These are phyloP conservation scores for Lingula anatina DNA, from an alignment of 2,888 invertebrate genomes.

Conservation along the genomic window DNA sequence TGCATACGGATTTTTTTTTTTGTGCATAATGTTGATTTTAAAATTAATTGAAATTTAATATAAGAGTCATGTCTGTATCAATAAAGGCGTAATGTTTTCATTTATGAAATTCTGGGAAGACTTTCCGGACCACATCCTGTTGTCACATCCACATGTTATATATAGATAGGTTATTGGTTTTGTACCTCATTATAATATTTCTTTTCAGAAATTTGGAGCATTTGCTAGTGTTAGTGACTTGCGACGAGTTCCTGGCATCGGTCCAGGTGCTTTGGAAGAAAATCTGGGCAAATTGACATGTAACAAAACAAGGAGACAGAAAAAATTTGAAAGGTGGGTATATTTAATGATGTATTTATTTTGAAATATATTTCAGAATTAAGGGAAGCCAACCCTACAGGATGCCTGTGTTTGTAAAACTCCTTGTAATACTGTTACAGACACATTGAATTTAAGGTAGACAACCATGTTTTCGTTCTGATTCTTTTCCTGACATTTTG, in stretches of 20 bases:
- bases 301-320: constrained; percentile 9
- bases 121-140: not conserved
- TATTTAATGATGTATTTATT: not conserved
- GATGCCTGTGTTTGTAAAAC: not conserved
- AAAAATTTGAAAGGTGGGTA: not conserved
- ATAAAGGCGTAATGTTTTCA: not conserved
- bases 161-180: not conserved
- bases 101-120: not conserved
- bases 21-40: not conserved
- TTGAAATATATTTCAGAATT: too few species aligned
- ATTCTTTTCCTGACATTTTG: too few species aligned
- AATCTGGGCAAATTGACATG: constrained; percentile 33
- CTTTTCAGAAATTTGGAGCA: constrained; percentile 39
- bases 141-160: not conserved
- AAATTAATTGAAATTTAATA: not conserved
- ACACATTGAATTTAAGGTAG: too few species aligned
- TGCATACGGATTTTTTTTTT: too few species aligned
- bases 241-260: constrained; percentile 43
- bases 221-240: constrained; percentile 43
- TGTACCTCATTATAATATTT: not conserved
- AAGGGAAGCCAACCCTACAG: not conserved
- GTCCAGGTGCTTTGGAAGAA: constrained; percentile 42
- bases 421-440: too few species aligned
- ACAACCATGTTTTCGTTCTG: not conserved
- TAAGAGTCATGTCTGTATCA: not conserved